Evolutionary conservation across 2,797 vertebrate species (phyloP), one percentile per base, ranked within the genome.

Genomic region (Propithecus perrieri): DNA sequence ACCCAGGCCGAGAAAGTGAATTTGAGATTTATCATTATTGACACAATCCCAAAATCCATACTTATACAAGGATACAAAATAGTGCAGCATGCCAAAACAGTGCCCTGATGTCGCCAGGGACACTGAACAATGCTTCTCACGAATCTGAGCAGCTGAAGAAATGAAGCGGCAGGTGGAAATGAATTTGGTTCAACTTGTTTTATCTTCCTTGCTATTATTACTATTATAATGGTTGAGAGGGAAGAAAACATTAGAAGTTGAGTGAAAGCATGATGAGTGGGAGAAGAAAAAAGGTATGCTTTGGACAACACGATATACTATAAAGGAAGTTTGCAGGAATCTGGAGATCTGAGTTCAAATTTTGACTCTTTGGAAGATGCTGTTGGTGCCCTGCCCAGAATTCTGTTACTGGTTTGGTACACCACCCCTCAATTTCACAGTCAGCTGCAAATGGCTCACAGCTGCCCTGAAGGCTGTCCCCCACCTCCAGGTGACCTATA

Each of bases 21-120:
- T 96, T 97, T 98, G 88, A 96, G 59, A 80, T 98, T 63, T 80
- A 69, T 96, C 79, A 80, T 13, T 89, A 55, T 33, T 50, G 91
- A 48, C 78, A 67, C 43, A 81, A 79, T 94, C 90, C 2, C 9
- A 33, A 94, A 57, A 84, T 38, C 61, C 38, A 22, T 84, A 61
- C 48, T 97, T 92, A 83, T 85, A 95, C 65, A 80, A 95, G 74
- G 79, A 38, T 24, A 71, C 6, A 33, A 89, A 85, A 61, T 33
- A 59, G 43, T 55, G 26, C 55, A 89, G 22, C 46, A n/a, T 55
- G 72, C 18, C 59, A 48, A 46, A 76, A 33, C 33, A 79, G 35
- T 33, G 63, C 13, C 28, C 30, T 57, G 17, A 35, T 89, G 18
- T 76, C 71, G 9, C 48, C 41, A 75, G 61, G 15, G 30, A 84